Percentiles rank a stretch among this genome's conserved stretches.
phyloP scores from a whole-genome alignment of 2,113 vertebrate species.

The Jaculus jaculus region DNA sequence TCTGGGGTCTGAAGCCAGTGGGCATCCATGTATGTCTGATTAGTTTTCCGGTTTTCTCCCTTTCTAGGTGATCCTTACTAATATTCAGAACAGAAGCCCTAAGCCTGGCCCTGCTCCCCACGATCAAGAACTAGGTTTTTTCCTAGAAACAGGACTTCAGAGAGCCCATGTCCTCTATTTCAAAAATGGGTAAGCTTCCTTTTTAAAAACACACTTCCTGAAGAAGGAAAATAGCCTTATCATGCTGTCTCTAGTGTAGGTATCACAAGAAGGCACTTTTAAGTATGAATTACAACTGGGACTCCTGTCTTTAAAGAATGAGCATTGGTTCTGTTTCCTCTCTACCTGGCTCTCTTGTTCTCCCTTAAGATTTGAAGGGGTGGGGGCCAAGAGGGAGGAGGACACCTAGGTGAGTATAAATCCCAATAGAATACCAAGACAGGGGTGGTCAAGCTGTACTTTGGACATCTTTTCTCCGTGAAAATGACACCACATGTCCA shows the following conservation, averaged over 20 bases:
- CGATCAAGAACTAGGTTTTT: constrained; percentile 98
- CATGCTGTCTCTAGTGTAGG: not conserved
- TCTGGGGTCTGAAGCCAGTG: not conserved
- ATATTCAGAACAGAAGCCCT: constrained; percentile 97
- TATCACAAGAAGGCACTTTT: not conserved
- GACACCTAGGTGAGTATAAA: not conserved
- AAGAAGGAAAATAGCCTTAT: constrained; percentile 36
- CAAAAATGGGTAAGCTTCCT: constrained; percentile 94
- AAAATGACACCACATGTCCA: not conserved
- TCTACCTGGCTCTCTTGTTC: not conserved
- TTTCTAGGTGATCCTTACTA: constrained; percentile 91
- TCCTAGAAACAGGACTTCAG: constrained; percentile 98
- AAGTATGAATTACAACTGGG: not conserved
- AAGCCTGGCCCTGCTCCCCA: constrained; percentile 94
- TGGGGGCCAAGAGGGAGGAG: not conserved
- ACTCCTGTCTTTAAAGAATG: not conserved
- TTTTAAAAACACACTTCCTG: constrained; percentile 42
- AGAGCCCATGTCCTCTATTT: constrained; percentile 99
- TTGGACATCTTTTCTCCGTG: fast-evolving
- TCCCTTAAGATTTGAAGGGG: not conserved
- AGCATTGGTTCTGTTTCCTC: not conserved
- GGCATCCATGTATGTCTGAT: constrained; percentile 48
- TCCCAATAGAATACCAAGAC: not conserved
- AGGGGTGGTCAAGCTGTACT: fast-evolving
- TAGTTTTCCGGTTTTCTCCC: constrained; percentile 74